These are phyloP conservation scores for Hippocampus barbouri DNA, from an alignment of 2,113 vertebrate genomes.

Conservation along the genomic window DNA sequence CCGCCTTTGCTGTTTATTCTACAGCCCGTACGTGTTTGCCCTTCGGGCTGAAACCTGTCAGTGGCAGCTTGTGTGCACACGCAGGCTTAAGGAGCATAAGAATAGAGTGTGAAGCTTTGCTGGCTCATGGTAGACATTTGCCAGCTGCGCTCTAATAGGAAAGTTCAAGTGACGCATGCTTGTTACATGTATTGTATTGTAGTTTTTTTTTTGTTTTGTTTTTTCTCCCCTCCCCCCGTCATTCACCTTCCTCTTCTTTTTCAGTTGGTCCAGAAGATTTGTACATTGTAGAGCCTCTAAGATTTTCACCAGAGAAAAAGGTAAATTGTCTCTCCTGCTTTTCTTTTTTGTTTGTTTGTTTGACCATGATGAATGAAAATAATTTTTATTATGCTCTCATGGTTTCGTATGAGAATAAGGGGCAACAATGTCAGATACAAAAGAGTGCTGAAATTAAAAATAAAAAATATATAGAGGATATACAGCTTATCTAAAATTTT, in stretches of 20 bases:
- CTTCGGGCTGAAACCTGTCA: slow-evolving; percentile 49
- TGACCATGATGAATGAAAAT: background rate
- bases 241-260: slow-evolving; percentile 74
- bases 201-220: slow-evolving; percentile 41
- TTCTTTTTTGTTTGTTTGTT: background rate
- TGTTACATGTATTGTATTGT: slow-evolving; percentile 59
- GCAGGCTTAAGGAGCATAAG: slow-evolving; percentile 48
- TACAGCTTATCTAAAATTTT: too few relatives aligned
- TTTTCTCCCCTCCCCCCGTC: slow-evolving; percentile 32
- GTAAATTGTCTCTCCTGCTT: slow-evolving; percentile 72
- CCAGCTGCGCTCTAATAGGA: slow-evolving; percentile 60
- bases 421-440: too few relatives aligned
- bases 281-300: slow-evolving; percentile 98
- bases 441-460: too few relatives aligned
- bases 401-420: too few relatives aligned
- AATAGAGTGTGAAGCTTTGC: slow-evolving; percentile 57
- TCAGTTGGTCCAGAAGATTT: slow-evolving; percentile 93
- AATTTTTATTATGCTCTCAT: background rate
- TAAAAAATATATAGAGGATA: too few relatives aligned
- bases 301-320: slow-evolving; percentile 99
- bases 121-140: slow-evolving; percentile 62
- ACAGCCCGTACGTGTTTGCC: slow-evolving; percentile 8
- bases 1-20: slow-evolving; percentile 33
- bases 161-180: slow-evolving; percentile 49
- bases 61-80: slow-evolving; percentile 58